Base-by-base conservation (phyloP, 2,888 invertebrate species). In the Nomada lathburiana region DNA sequence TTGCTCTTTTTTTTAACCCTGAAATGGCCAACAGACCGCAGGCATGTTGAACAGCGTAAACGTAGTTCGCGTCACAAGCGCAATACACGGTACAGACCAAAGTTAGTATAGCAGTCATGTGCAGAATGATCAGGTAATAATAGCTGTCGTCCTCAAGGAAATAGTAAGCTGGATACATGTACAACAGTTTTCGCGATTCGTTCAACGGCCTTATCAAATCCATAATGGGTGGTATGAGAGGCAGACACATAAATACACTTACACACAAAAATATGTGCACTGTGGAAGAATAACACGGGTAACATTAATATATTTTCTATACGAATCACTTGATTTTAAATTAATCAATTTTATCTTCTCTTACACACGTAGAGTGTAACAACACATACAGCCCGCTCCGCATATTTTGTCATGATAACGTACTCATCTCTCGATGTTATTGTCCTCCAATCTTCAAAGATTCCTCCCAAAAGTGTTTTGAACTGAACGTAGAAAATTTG, bases 21-120 rank as follows among this genome's bases (percentile, higher is more conserved):
- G 64, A 1, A 9, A 77, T 11, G 1, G 59, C 52, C 20, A 77
- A 20, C 13, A 73, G 13, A 1, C 63, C 70, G 29, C 77, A 77
- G 4, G 72, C 77, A 10, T 77, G 77, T 3, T 77, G 77, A 52
- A 67, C 65, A 23, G 29, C 52, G 20, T 29, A 64, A 4, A 73
- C 29, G 7, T 67, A 73, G 52, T 52, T 67, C 13, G 47, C 16
- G 13, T 77, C 77, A 13, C 64, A 63, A 2, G 76, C 71, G 18
- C 52, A 44, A 5, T n/a, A 63, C 23, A 71, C 36, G 2, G 1
- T 16, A 18, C 11, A 10, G 0, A 16, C 1, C 42, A 23, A 3
- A 16, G 1, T 4, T 2, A 36, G 0, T 20, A 44, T 5, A 2
- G 42, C 16, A 3, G 42, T 2, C 42, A 60, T 59, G 23, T 69